These are phyloP conservation scores for Nannoperca australis DNA, from an alignment of 2,797 vertebrate species.

Conservation along the genomic window DNA sequence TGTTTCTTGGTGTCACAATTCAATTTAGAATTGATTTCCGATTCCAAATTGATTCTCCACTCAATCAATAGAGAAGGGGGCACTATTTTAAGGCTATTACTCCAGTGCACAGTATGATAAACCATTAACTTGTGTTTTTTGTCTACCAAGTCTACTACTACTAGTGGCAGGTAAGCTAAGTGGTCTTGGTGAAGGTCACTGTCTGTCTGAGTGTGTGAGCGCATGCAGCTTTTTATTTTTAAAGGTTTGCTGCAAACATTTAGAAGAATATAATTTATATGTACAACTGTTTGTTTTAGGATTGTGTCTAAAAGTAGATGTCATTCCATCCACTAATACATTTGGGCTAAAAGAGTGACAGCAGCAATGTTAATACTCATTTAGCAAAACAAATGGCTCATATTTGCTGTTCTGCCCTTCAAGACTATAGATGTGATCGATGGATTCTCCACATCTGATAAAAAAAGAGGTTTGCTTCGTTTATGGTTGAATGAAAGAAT, in stretches of 20 bases:
- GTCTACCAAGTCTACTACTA: neutral
- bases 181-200: slow-evolving; percentile 1
- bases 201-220: neutral
- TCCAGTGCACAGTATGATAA: neutral
- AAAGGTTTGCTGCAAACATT: neutral
- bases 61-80: neutral
- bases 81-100: neutral
- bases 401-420: neutral
- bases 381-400: neutral
- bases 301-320: slow-evolving; percentile 6
- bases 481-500: neutral
- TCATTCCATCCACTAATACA: slow-evolving; percentile 5
- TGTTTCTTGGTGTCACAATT: neutral
- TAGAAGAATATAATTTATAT: neutral
- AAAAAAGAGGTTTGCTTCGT: neutral
- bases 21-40: neutral
- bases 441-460: neutral
- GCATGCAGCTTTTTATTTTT: neutral
- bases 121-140: neutral
- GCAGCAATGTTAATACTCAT: neutral
- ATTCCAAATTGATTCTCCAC: neutral
- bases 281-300: neutral
- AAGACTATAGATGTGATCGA: neutral
- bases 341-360: slow-evolving; percentile 1
- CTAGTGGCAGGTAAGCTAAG: neutral